Evolutionary conservation across 2,888 invertebrate genomes (phyloP), one percentile per base, ranked within the genome.

Genomic region (Drosophila basisetae): DNA sequence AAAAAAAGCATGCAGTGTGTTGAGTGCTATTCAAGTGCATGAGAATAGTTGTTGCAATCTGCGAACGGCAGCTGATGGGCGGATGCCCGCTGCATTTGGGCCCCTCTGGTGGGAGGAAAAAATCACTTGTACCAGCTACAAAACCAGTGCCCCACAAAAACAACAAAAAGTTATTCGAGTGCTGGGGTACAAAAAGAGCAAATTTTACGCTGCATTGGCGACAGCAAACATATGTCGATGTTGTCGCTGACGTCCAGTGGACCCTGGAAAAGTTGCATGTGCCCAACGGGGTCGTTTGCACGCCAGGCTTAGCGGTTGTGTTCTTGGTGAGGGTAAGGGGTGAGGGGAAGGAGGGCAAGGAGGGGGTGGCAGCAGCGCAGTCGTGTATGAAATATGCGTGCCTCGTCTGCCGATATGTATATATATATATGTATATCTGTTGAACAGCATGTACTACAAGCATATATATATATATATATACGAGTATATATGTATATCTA

Each of bases 171-270:
- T 56, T 31, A 31, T 22, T 31, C 6, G 30, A 22, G 5, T n/a
- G 25, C 22, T 10, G 50, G 18, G 22, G 33, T 6, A 53, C 18
- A 35, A 54, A 65, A 78, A 67, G 58, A 79, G 68, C 70, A 65
- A 70, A 85, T 86, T 85, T 80, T 67, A 80, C 86, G 86, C 81
- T 86, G 87, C 83, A 86, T 83, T 83, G 86, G 83, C 81, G 86
- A 86, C 83, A 76, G 78, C 68, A 65, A 84, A 84, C 82, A 84
- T 82, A 82, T 84, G 81, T 78, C 82, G 82, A 56, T 63, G 77
- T 60, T 69, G 76, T 53, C 61, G 58, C 68, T 68, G 37, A 13
- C 50, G 82, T 81, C 78, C 78, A 65, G 56, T 71, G 81, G 82
- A 72, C 16, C 50, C 73, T 54, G 82, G 56, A 76, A 62, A 83